Base-by-base conservation (phyloP, 64 coral and sea anemone genomes). In the Anthopleura sola region DNA sequence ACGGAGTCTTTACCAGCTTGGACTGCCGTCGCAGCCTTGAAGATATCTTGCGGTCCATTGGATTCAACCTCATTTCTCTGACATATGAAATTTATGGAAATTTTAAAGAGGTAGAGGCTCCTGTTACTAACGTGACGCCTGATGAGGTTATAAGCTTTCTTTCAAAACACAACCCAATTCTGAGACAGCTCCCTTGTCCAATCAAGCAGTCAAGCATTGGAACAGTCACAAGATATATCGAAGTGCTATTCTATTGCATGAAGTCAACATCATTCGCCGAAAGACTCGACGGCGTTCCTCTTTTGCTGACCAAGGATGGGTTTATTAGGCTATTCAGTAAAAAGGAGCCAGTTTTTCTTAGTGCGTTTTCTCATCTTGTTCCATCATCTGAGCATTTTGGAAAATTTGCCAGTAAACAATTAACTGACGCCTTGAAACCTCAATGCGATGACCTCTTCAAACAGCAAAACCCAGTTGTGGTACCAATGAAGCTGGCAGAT, bases 221-320 rank as follows among this genome's bases (percentile, higher is more conserved):
- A 24, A 77, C 64, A 3, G 11, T 20, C 20, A 23, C 32, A 8
- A 56, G 75, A 24, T 60, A 90, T 3, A 40, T 82, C 21, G 32
- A 23, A 6, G 15, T 97, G 48, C 37, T 88, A 18, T 4, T 11
- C 23, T 97, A 97, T 55, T 97, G 91, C 54, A 97, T 93, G 81
- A 78, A 78, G 16, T 66, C 87, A 18, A 49, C 60, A 21, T 85
- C 47, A 6, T 97, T 97, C 81, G 20, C 44, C 49, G 1, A 85
- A 78, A 24, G 78, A 46, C 87, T 97, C 38, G 76, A 81, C 80
- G 95, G 95, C 19, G 53, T 97, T 0, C 91, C 95, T 0, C 46
- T 97, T 20, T 37, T 93, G 7, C 21, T 93, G 34, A 97, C 91
- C 29, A 37, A 66, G 19, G 94, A 97, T 77, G 28, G 77, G 11